Evolutionary conservation across 1,140 invertebrate genomes (phyloP).

Genomic region (Linepithema humile): DNA sequence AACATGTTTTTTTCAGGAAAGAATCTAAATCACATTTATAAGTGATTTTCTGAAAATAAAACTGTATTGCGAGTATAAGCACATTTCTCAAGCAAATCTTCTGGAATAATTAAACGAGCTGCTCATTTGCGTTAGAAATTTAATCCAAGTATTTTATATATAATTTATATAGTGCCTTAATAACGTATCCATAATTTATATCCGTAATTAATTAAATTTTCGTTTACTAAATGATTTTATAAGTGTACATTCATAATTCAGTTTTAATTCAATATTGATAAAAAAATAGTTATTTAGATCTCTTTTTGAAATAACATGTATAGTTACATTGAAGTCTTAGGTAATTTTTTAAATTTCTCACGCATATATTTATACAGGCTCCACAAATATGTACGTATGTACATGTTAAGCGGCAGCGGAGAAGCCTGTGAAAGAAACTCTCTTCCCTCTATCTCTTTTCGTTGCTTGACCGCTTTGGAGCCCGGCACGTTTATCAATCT

Average conservation of each 20-base stretch:
- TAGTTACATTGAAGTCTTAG: not conserved
- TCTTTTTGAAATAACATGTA: not conserved
- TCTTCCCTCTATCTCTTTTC: slow-evolving; percentile 15
- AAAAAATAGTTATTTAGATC: not conserved
- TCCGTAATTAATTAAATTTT: slow-evolving; percentile 4
- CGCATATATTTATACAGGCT: not conserved
- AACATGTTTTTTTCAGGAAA: slow-evolving; percentile 26
- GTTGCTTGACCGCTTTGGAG: not conserved
- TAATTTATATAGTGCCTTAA: not conserved
- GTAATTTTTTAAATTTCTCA: not conserved
- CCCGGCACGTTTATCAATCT: slow-evolving; percentile 41
- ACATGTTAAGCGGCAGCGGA: not conserved
- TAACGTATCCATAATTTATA: not conserved
- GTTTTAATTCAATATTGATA: not conserved
- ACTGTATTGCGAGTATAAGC: not conserved
- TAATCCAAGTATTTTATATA: not conserved
- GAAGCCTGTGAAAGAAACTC: slow-evolving; percentile 2
- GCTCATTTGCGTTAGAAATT: not conserved
- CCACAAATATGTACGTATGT: not conserved
- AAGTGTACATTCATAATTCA: not conserved
- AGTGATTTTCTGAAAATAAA: slow-evolving; percentile 23
- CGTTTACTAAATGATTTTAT: not conserved
- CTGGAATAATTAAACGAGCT: not conserved
- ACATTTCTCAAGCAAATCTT: not conserved
- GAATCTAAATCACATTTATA: slow-evolving; percentile 33